These are phyloP conservation scores for Lepidochrysops patricia DNA, from an alignment of 2,888 invertebrate genomes.

Conservation along the genomic window DNA sequence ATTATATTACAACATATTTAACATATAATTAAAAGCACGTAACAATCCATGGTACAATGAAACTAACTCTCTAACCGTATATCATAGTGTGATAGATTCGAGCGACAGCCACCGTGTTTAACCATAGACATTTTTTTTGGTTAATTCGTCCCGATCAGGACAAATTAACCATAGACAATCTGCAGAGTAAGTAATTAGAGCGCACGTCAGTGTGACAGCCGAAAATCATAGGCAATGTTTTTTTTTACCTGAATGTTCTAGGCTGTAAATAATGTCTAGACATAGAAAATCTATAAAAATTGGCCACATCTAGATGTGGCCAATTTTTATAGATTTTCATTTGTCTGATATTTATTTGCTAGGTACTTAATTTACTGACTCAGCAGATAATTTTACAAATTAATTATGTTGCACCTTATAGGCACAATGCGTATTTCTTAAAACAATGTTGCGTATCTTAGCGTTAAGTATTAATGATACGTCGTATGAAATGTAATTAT, in stretches of 20 bases:
- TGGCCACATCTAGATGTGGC: not conserved
- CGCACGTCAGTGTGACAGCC: not conserved
- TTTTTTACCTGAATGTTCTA: too few species aligned
- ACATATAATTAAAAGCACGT: constrained; percentile 51
- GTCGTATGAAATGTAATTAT: not conserved
- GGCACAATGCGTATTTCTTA: not conserved
- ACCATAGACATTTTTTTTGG: constrained; percentile 11
- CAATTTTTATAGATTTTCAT: constrained; percentile 14
- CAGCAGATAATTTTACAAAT: not conserved
- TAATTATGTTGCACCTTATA: not conserved
- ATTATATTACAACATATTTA: constrained; percentile 66
- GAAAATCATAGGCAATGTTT: too few species aligned
- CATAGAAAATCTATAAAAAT: constrained; percentile 14
- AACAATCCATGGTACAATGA: constrained; percentile 64
- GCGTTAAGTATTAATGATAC: not conserved
- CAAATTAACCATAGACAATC: too few species aligned
- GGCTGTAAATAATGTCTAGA: not conserved
- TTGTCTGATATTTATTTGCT: too few species aligned
- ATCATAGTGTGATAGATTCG: constrained; percentile 18
- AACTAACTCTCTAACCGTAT: constrained; percentile 38
- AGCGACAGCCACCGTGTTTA: not conserved
- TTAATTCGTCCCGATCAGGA: too few species aligned
- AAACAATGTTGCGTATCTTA: not conserved
- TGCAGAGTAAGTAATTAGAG: not conserved
- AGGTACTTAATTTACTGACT: not conserved